Evolutionary conservation across 2,888 invertebrate species (phyloP).

Genomic region (Sinodicranocentrus sp.): DNA sequence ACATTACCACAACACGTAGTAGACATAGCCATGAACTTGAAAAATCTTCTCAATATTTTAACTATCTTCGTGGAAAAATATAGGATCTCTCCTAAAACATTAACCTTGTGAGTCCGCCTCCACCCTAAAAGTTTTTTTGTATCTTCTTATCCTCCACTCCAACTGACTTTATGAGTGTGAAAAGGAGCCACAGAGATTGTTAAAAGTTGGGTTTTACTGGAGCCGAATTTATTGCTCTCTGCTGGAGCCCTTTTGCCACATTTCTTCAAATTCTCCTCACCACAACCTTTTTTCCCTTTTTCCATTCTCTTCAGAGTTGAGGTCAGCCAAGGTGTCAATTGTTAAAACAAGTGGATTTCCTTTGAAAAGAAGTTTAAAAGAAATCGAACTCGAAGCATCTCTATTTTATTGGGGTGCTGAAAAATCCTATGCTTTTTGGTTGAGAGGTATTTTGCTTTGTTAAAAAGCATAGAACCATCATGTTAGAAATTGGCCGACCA

Average conservation of each 20-base stretch:
- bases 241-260: conserved; percentile 46
- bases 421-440: no score
- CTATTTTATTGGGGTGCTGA: no score
- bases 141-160: no score
- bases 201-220: no score
- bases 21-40: conserved; percentile 1
- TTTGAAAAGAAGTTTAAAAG: not conserved
- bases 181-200: no score
- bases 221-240: conserved; percentile 48
- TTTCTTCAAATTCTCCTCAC: conserved; percentile 38
- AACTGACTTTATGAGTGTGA: no score
- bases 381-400: no score
- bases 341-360: conserved; percentile 2
- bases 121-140: not conserved
- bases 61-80: not conserved
- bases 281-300: conserved; percentile 14
- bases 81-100: conserved; percentile 15
- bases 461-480: not conserved
- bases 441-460: no score
- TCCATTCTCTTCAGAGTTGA: not conserved
- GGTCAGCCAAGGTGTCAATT: conserved; percentile 22
- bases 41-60: not conserved
- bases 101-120: conserved; percentile 1
- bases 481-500: not conserved
- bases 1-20: not conserved